Evolutionary conservation across 2,888 invertebrate species (phyloP), one percentile per base, ranked within the genome.

Genomic region (Epinotia brunnichana): DNA sequence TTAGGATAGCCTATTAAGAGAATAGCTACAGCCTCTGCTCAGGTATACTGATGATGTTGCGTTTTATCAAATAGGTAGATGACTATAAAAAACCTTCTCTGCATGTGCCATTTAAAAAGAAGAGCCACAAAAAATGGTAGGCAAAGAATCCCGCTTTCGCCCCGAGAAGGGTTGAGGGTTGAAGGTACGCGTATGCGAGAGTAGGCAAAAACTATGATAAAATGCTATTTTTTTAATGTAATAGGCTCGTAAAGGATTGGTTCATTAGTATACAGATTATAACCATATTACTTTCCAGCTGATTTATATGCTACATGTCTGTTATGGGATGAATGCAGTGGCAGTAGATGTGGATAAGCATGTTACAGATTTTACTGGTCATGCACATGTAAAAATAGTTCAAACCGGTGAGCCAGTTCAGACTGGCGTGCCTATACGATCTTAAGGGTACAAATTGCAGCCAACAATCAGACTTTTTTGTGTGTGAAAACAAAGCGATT

Each of bases 81-180:
- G 80, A 76, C 75, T 76, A 79, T 85, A 90, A 91, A 91, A 91
- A 87, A 86, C 74, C 79, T 82, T 90, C 88, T 88, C 89, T 91
- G 89, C 91, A 92, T 92, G 91, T 92, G 93, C 93, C 92, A 93
- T 93, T 93, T 92, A 90, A 90, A 90, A 92, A 89, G 88, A 80
- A 85, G 81, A 81, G 79, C 79, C 78, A 87, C 87, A 91, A 91
- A 92, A 92, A 91, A 88, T 85, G 80, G 86, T 86, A 85, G 89
- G 90, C 89, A 89, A 90, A 91, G 91, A 91, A 91, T 87, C 87
- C 82, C 88, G 88, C 83, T 81, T 82, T 85, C 87, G 87, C 85
- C 85, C 81, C 85, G 88, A 83, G 88, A 92, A 93, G 93, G 93
- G 93, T 93, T 92, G 85, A 83, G 81, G 80, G 73, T 48, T 70